Conservation (phyloP, 2,888 invertebrate genomes). For the Pycnomerus fuliginosus region DNA sequence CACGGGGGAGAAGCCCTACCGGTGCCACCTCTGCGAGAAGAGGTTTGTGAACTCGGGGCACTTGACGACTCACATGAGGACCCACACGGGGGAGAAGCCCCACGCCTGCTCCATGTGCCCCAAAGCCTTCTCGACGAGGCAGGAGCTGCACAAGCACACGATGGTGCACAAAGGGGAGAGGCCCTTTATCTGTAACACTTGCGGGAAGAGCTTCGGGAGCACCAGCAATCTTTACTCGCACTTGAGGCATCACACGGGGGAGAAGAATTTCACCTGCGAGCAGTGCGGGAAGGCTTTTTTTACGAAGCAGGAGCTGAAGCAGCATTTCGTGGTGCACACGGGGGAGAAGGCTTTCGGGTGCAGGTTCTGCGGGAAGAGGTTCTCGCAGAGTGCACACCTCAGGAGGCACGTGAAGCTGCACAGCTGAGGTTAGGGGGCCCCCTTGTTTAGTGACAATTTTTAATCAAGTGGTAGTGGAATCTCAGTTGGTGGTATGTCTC, state of each 20-base stretch:
- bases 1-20: slow-evolving; percentile 43
- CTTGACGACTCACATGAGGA: slow-evolving; percentile 43
- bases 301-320: slow-evolving; percentile 41
- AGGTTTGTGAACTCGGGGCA: slow-evolving; percentile 43
- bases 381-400: slow-evolving; percentile 41
- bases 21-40: slow-evolving; percentile 42
- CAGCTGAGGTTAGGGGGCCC: no score
- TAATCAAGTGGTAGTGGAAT: no score
- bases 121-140: slow-evolving; percentile 41
- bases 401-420: slow-evolving; percentile 40
- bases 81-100: slow-evolving; percentile 38
- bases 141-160: slow-evolving; percentile 42
- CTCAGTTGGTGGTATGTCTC: no score
- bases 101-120: slow-evolving; percentile 38
- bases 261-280: slow-evolving; percentile 42
- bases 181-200: slow-evolving; percentile 41
- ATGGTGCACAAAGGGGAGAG: slow-evolving; percentile 44
- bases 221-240: slow-evolving; percentile 42
- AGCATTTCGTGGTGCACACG: slow-evolving; percentile 40
- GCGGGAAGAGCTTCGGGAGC: slow-evolving; percentile 41
- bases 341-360: slow-evolving; percentile 41
- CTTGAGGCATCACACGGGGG: slow-evolving; percentile 41
- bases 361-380: slow-evolving; percentile 39
- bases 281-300: slow-evolving; percentile 42
- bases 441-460: no score